Evolutionary conservation across 2,113 vertebrate species (phyloP).

Genomic region (Naja naja): DNA sequence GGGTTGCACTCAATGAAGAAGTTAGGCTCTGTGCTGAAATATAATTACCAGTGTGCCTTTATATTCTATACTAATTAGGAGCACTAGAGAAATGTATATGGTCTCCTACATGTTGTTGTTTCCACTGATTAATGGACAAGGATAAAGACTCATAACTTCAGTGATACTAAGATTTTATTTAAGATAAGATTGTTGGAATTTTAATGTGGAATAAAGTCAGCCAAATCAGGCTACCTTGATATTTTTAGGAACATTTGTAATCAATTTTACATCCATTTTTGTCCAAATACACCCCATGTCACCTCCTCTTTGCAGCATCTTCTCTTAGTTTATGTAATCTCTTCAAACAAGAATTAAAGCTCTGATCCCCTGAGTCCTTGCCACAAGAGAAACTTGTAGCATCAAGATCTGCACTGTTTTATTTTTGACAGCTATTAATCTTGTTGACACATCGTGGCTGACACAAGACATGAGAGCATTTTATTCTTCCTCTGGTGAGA

Average conservation of each 20-base stretch:
- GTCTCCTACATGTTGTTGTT: not conserved
- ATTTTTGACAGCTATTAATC: conserved; percentile 34
- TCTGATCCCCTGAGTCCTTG: conserved; percentile 35
- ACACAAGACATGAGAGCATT: conserved; percentile 49
- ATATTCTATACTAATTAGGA: not conserved
- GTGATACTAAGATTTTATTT: not conserved
- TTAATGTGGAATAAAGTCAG: not conserved
- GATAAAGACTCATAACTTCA: not conserved
- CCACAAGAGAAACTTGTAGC: not conserved
- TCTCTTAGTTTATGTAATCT: not conserved
- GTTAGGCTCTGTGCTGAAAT: not conserved
- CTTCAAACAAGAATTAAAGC: not conserved
- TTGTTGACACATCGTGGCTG: conserved; percentile 53
- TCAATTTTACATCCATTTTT: conserved; percentile 2
- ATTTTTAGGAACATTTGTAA: not conserved
- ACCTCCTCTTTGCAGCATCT: not conserved
- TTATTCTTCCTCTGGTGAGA: conserved; percentile 46
- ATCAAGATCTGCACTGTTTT: conserved; percentile 46
- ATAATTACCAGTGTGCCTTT: not conserved
- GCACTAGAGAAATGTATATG: not conserved
- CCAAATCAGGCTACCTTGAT: not conserved
- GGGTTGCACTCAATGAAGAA: not conserved
- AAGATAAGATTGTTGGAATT: not conserved
- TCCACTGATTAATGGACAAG: not conserved
- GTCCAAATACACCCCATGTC: not conserved